These are phyloP conservation scores for Muscicapa comitata DNA, from an alignment of 2,797 vertebrate species.

Conservation along the genomic window DNA sequence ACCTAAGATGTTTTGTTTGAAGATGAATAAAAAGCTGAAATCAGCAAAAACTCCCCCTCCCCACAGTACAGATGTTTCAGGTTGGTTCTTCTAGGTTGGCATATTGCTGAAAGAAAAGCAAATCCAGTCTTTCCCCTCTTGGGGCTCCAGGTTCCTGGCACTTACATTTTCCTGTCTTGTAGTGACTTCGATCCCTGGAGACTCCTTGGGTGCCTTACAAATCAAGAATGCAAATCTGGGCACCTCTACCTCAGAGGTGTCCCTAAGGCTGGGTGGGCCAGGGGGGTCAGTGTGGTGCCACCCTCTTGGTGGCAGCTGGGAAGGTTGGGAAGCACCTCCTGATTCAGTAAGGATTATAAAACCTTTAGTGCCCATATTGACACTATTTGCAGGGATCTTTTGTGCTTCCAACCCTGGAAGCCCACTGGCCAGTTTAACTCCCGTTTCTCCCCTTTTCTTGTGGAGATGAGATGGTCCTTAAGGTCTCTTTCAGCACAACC, in stretches of 20 bases:
- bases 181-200: conserved; percentile 6
- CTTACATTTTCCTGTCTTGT: background rate
- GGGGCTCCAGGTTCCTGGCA: background rate
- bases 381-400: background rate
- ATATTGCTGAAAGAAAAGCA: background rate
- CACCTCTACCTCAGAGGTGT: background rate
- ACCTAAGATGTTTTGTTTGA: conserved; percentile 15
- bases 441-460: background rate
- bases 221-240: background rate
- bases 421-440: background rate
- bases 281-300: background rate
- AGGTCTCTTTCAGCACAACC: background rate
- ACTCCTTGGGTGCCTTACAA: background rate
- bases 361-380: background rate
- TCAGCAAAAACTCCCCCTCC: background rate
- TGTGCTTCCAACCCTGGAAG: background rate
- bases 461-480: background rate
- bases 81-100: background rate
- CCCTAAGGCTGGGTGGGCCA: background rate
- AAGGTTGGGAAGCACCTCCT: background rate
- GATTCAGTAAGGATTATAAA: background rate
- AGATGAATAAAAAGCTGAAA: conserved; percentile 32
- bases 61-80: background rate
- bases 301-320: background rate
- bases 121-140: background rate